phyloP scores from a whole-genome alignment of 2,797 vertebrate species.

The Etheostoma nigrum region DNA sequence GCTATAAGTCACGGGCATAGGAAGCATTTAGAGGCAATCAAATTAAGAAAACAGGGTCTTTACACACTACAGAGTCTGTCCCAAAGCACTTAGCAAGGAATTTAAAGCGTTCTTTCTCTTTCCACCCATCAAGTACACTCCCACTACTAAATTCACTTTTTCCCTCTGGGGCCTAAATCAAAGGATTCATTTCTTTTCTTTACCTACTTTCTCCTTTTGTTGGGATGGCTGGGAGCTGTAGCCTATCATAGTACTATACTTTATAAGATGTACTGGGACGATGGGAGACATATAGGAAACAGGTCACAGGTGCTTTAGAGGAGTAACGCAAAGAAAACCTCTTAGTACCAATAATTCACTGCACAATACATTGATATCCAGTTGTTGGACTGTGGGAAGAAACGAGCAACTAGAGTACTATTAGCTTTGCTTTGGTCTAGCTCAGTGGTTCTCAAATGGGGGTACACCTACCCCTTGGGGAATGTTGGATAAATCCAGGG shows the following conservation, averaged over 20 bases:
- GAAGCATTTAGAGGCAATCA: slow-evolving; percentile 83
- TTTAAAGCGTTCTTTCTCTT: slow-evolving; percentile 71
- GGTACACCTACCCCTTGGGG: no score
- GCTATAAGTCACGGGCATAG: slow-evolving; percentile 79
- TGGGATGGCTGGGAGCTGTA: background rate
- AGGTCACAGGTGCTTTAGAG: background rate
- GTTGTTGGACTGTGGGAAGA: background rate
- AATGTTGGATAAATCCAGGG: no score
- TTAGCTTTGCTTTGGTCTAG: background rate
- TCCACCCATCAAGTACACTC: slow-evolving; percentile 42
- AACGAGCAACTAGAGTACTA: background rate
- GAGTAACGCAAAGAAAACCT: background rate
- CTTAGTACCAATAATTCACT: background rate
- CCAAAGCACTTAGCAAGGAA: slow-evolving; percentile 74
- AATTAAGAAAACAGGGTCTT: slow-evolving; percentile 86
- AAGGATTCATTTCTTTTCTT: slow-evolving; percentile 33
- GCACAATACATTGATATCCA: background rate
- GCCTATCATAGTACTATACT: background rate
- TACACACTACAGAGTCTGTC: slow-evolving; percentile 76
- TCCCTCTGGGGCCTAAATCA: slow-evolving; percentile 42
- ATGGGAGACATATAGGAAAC: background rate
- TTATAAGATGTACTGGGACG: background rate
- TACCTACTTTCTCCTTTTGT: slow-evolving; percentile 21
- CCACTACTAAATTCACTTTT: slow-evolving; percentile 29
- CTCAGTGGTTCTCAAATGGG: no score